phyloP scores from a whole-genome alignment of 2,888 invertebrate genomes.

The Eilema caniola region DNA sequence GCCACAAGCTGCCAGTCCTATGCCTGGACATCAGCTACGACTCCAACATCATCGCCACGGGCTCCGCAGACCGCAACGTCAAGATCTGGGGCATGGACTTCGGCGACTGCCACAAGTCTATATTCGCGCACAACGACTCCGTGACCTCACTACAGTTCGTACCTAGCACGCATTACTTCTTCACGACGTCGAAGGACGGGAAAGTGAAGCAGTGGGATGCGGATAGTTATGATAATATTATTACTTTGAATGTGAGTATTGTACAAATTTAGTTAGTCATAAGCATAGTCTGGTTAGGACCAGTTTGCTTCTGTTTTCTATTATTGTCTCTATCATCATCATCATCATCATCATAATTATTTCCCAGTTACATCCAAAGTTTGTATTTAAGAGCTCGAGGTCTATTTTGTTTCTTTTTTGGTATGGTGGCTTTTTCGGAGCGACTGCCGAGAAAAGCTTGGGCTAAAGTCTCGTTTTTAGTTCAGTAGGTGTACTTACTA shows the following conservation, averaged over 20 bases:
- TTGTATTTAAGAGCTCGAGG: no score
- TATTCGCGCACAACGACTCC: constrained; percentile 98
- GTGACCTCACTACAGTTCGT: constrained; percentile 96
- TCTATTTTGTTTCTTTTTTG: no score
- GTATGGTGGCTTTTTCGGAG: no score
- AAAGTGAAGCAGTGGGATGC: constrained; percentile 99
- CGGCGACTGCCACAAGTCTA: constrained; percentile 98
- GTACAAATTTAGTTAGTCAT: neutral
- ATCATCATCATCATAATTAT: no score
- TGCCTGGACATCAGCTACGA: constrained; percentile 97
- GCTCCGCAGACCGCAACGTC: constrained; percentile 97
- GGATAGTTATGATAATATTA: constrained; percentile 95
- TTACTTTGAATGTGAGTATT: constrained; percentile 92
- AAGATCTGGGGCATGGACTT: constrained; percentile 99
- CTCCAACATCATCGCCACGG: constrained; percentile 95
- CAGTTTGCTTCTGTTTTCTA: neutral
- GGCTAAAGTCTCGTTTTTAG: no score
- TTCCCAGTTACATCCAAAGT: no score
- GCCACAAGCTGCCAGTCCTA: constrained; percentile 97
- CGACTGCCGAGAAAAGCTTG: no score
- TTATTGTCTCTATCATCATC: no score
- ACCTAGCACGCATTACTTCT: constrained; percentile 96
- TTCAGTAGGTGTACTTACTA: no score
- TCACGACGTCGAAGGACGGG: constrained; percentile 97
- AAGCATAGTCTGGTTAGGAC: neutral